These are phyloP conservation scores for Phyllostomus discolor DNA, from an alignment of 2,113 vertebrate species.

Conservation along the genomic window DNA sequence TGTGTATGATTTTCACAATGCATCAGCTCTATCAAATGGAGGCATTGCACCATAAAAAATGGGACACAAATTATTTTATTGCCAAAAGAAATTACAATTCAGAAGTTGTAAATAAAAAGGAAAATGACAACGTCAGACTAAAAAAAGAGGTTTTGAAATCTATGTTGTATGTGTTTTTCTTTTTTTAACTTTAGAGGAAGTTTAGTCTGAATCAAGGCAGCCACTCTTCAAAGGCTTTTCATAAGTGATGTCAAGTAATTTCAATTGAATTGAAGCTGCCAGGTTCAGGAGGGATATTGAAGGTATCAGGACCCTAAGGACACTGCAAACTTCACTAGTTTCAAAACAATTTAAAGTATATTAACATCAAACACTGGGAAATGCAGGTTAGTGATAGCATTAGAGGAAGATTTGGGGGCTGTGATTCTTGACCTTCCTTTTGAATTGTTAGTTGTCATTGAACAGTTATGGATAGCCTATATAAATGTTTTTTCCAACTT, in stretches of 20 bases:
- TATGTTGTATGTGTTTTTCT: neutral
- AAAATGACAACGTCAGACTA: neutral
- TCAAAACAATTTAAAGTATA: constrained; percentile 62
- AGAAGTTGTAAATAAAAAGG: neutral
- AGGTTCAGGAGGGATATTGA: constrained; percentile 14
- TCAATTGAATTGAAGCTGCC: constrained; percentile 15
- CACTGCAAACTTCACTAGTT: constrained; percentile 28
- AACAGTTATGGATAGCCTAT: neutral
- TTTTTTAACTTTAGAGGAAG: neutral
- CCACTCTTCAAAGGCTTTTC: constrained; percentile 39
- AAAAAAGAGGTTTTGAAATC: neutral
- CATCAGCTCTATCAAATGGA: neutral
- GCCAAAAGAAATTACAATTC: neutral
- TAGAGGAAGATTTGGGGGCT: neutral
- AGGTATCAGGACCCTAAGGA: constrained; percentile 21
- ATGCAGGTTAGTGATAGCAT: constrained; percentile 8
- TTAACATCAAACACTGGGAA: constrained; percentile 54
- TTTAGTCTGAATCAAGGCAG: neutral
- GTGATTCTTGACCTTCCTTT: neutral
- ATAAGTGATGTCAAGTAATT: constrained; percentile 8
- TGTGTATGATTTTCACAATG: neutral
- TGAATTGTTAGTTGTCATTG: neutral
- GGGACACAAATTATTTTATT: neutral
- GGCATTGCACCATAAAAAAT: neutral
- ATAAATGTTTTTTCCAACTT: neutral